Evolutionary conservation across 2,113 vertebrate genomes (phyloP), one percentile per base, ranked within the genome.

Genomic region (Chauna torquata): DNA sequence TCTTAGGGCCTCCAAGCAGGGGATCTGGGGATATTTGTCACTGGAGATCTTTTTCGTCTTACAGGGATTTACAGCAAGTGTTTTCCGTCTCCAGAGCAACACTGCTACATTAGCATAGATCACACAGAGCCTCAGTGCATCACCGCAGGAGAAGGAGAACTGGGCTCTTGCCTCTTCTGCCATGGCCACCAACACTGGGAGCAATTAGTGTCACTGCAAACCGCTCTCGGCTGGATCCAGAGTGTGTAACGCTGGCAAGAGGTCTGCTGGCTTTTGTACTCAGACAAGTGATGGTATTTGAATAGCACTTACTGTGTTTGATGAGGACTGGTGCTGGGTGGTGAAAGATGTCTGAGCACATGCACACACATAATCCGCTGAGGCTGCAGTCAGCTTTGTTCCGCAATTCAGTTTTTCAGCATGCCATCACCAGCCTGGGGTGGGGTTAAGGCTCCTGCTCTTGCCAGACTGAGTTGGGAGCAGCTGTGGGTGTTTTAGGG

Each of bases 1-100:
- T 14, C 24, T 45, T 3, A 25, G 50, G n/a, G 57, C 18, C 58
- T 80, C 44, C 57, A 16, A 32, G 49, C 2, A 22, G 45, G 36
- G 40, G 10, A 7, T 38, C 58, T 3, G 5, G 59, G 27, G 24
- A 2, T 59, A 12, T 88, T 92, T 65, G 27, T 86, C 68, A 10
- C 1, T 22, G 30, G 58, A 69, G 49, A 52, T 30, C 20, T 7
- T 93, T 82, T 28, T 30, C 16, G 4, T 1, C 9, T 24, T 23
- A 18, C 22, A n/a, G 34, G 52, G 10, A 34, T 92, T 79, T 52
- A 19, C 55, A 77, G 45, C 14, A 19, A 82, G 52, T 47, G 52
- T 76, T 76, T 76, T 83, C 79, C 64, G 75, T 88, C 86, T 93
- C 92, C 86, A 65, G 86, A 96, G 62, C 92, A 96, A 55, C 90